Base-by-base conservation (phyloP, 2,888 invertebrate genomes). In the Hedya salicella region DNA sequence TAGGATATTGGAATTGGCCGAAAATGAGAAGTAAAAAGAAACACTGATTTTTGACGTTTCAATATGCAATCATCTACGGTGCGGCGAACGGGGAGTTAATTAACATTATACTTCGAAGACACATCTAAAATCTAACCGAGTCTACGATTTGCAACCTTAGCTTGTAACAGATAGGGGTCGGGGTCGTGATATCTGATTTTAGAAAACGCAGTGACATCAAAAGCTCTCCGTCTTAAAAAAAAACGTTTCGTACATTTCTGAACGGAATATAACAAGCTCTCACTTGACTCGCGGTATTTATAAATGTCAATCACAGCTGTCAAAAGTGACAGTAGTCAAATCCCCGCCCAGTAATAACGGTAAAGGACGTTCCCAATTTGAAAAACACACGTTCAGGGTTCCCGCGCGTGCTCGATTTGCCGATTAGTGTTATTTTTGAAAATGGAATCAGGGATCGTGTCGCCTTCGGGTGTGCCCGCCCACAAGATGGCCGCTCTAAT, bases 361-460 rank as follows among this genome's bases (percentile, higher is more conserved):
- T 78, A 82, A 86, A 89, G 87, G 86, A 89, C 82, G 81, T 81
- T 87, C 86, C 81, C 86, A 90, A 88, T 91, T 89, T 86, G 89
- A 89, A 90, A 89, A 91, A 88, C 90, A 90, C 91, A 91, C 91
- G 91, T 89, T 87, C 82, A 75, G 76, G 82, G 83, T 85, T 79
- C 78, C 76, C 82, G 90, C 90, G 89, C 90, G 90, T 90, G 90
- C 89, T 87, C 85, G 85, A 83, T 86, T 88, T 86, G 86, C 84
- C 89, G 91, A 91, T 92, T 91, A 91, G 91, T 88, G 89, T 89
- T 89, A 89, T 88, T 89, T 89, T 88, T 87, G 90, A 91, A 88
- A 90, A 89, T 89, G 88, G 89, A 87, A 88, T 86, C 86, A 86
- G 84, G 86, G 88, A 89, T 91, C 89, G 89, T 86, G 89, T 91